Evolutionary conservation across 2,888 invertebrate species (phyloP).

Genomic region (Cheilosia grossa): DNA sequence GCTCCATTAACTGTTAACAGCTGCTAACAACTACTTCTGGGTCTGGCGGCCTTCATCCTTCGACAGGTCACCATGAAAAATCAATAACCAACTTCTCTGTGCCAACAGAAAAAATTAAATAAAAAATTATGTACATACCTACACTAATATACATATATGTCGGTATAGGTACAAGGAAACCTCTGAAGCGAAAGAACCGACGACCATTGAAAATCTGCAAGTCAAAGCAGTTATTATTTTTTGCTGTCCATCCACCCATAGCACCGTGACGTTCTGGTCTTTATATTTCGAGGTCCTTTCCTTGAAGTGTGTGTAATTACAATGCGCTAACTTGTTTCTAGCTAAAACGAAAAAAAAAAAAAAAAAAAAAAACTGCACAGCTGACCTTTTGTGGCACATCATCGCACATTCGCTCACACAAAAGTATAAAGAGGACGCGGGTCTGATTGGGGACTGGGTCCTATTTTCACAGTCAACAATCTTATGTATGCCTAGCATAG

Average conservation of each 20-base stretch:
- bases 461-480: constrained; percentile 35
- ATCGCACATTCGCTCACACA: constrained; percentile 25
- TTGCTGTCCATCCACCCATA: constrained; percentile 10
- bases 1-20: constrained; percentile 70
- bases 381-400: neutral
- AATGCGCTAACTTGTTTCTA: constrained; percentile 47
- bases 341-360: constrained; percentile 25
- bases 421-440: neutral
- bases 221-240: constrained; percentile 69
- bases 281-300: neutral
- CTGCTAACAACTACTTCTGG: constrained; percentile 58
- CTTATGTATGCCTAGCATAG: constrained; percentile 53
- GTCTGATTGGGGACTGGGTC: constrained; percentile 24
- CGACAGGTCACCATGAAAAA: constrained; percentile 63
- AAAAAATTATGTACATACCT: neutral
- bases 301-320: constrained; percentile 51
- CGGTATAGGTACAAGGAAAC: constrained; percentile 8
- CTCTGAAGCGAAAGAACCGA: constrained; percentile 35
- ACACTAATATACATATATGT: no score
- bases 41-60: constrained; percentile 51
- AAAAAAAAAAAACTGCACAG: neutral
- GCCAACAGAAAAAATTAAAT: neutral
- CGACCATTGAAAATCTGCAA: constrained; percentile 64
- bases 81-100: constrained; percentile 54
- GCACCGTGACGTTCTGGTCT: constrained; percentile 10